phyloP scores from a whole-genome alignment of 2,888 invertebrate genomes.

The Volucella inflata region DNA sequence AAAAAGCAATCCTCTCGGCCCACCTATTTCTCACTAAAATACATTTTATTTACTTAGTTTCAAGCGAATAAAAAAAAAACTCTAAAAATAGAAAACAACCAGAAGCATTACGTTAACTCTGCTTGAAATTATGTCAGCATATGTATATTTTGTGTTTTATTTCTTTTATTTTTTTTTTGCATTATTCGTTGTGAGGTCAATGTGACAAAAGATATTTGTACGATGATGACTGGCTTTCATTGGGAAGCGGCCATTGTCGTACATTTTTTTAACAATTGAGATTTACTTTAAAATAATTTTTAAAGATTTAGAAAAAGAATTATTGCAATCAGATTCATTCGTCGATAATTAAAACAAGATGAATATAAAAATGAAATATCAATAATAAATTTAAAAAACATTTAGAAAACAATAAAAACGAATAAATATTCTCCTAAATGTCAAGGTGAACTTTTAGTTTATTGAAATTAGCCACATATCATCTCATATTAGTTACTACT shows the following conservation, averaged over 20 bases:
- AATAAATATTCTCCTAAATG: constrained; percentile 48
- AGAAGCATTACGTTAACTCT: constrained; percentile 44
- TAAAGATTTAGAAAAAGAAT: too few species aligned
- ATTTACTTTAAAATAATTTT: too few species aligned
- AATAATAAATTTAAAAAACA: background rate
- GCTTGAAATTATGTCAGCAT: constrained; percentile 57
- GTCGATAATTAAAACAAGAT: background rate
- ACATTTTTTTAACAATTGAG: constrained; percentile 17
- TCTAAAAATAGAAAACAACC: constrained; percentile 43
- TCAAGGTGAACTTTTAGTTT: constrained; percentile 50
- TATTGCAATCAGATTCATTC: too few species aligned
- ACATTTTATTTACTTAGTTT: constrained; percentile 1
- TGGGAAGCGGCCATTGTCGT: constrained; percentile 6
- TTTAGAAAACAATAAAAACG: constrained; percentile 18
- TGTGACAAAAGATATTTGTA: constrained; percentile 47
- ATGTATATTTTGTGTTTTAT: constrained; percentile 12
- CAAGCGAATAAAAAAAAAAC: constrained; percentile 16
- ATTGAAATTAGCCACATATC: constrained; percentile 31
- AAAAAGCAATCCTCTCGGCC: constrained; percentile 27
- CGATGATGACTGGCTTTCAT: constrained; percentile 22
- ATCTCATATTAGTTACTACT: background rate
- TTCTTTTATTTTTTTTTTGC: constrained; percentile 11
- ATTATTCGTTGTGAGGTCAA: constrained; percentile 59
- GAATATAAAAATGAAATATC: background rate
- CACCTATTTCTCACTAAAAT: constrained; percentile 23